Evolutionary conservation across 2,113 vertebrate genomes (phyloP).

Genomic region (Microcebus tavaratra): DNA sequence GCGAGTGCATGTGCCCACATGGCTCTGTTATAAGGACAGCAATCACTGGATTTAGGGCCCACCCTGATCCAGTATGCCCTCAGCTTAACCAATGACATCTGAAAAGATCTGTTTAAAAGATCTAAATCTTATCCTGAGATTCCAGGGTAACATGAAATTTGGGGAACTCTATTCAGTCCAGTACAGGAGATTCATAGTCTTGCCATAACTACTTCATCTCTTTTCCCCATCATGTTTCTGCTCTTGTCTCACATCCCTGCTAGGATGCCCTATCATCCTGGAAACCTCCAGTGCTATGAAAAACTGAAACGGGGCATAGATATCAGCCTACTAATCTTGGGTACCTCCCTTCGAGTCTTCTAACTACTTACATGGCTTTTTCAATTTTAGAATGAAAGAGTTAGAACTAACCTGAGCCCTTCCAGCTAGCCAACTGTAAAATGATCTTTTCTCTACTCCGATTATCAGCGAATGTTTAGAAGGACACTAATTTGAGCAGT

Average conservation of each 20-base stretch:
- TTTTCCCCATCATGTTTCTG: background rate
- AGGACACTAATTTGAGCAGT: background rate
- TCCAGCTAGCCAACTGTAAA: background rate
- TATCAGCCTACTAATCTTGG: background rate
- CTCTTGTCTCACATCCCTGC: background rate
- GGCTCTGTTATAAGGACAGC: background rate
- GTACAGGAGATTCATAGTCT: background rate
- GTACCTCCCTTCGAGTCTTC: background rate
- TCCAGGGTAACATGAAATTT: background rate
- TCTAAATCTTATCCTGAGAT: background rate
- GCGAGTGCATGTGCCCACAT: rapidly evolving
- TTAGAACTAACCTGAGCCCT: background rate
- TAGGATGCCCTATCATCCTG: background rate
- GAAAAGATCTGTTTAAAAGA: background rate
- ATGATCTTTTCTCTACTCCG: background rate
- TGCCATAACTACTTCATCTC: background rate
- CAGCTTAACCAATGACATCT: background rate
- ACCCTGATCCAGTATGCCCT: background rate
- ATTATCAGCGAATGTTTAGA: background rate
- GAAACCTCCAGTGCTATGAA: background rate
- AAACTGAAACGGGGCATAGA: background rate
- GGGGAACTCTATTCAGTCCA: background rate
- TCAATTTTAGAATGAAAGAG: background rate
- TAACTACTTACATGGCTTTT: background rate
- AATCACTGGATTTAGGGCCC: background rate